Conservation (phyloP, 2,113 vertebrate species). For the Archilochus colubris region DNA sequence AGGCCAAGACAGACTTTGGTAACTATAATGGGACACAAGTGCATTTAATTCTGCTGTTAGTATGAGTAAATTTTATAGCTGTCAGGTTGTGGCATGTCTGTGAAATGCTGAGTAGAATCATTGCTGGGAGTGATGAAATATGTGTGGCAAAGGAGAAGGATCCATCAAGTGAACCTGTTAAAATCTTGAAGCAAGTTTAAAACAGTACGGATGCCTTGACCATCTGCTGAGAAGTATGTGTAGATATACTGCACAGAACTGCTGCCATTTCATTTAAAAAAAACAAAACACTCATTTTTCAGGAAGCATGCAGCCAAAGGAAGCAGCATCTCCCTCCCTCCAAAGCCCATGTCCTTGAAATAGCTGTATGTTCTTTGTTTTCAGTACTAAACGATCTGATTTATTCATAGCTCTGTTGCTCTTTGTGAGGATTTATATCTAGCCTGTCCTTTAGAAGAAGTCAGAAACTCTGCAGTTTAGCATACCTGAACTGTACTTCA, state of each 20-base stretch:
- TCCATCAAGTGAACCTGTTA: slow-evolving; percentile 22
- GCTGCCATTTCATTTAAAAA: not conserved
- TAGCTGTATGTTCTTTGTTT: not conserved
- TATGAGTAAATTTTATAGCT: slow-evolving; percentile 14
- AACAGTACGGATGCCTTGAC: not conserved
- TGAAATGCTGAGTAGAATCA: slow-evolving; percentile 15
- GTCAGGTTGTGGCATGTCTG: not conserved
- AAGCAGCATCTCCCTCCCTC: not conserved
- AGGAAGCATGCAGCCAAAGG: not conserved
- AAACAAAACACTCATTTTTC: not conserved
- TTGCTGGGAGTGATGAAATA: not conserved
- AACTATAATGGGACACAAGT: not conserved
- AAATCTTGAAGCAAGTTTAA: slow-evolving; percentile 2
- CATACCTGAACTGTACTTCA: not conserved
- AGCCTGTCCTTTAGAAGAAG: not conserved
- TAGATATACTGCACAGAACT: not conserved
- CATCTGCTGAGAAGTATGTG: slow-evolving; percentile 2
- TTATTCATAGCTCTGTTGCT: not conserved
- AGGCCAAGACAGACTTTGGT: not conserved
- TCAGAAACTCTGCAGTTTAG: not conserved
- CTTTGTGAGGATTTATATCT: not conserved
- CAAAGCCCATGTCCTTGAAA: not conserved
- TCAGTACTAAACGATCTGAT: not conserved
- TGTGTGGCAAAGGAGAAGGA: not conserved
- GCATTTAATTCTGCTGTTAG: slow-evolving; percentile 6